Conservation (phyloP, 2,797 vertebrate genomes). For the Pachyuromys duprasi region DNA sequence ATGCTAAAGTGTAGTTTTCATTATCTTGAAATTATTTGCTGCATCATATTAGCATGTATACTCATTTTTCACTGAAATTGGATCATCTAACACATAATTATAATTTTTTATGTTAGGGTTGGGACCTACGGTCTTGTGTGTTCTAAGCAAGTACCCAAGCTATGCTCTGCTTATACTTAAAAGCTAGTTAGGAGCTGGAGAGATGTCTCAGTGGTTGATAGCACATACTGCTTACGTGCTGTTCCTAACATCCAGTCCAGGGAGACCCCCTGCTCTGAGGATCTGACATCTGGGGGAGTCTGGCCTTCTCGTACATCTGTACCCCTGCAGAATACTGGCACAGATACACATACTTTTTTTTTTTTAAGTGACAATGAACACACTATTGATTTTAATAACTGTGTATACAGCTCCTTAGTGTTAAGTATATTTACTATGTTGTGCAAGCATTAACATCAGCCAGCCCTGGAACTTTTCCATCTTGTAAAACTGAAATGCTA, state of each 20-base stretch:
- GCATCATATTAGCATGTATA: neutral
- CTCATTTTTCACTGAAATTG: neutral
- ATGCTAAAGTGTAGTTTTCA: neutral
- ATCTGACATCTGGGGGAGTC: neutral
- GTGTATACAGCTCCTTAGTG: neutral
- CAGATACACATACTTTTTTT: neutral
- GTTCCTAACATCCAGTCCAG: neutral
- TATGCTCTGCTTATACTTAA: neutral
- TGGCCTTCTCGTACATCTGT: neutral
- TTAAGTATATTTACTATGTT: neutral
- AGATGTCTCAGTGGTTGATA: neutral
- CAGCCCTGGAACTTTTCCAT: neutral
- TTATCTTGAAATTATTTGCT: neutral
- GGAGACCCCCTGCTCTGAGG: neutral
- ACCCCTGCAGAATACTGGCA: neutral
- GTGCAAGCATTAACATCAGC: neutral
- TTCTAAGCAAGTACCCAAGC: neutral
- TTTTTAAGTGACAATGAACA: neutral
- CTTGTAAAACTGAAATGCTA: neutral
- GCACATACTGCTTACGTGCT: neutral
- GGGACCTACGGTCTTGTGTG: neutral
- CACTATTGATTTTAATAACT: neutral
- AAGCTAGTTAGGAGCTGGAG: neutral
- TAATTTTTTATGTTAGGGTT: neutral
- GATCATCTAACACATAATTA: neutral